phyloP scores from a whole-genome alignment of 2,113 vertebrate species.

The Mohoua ochrocephala region DNA sequence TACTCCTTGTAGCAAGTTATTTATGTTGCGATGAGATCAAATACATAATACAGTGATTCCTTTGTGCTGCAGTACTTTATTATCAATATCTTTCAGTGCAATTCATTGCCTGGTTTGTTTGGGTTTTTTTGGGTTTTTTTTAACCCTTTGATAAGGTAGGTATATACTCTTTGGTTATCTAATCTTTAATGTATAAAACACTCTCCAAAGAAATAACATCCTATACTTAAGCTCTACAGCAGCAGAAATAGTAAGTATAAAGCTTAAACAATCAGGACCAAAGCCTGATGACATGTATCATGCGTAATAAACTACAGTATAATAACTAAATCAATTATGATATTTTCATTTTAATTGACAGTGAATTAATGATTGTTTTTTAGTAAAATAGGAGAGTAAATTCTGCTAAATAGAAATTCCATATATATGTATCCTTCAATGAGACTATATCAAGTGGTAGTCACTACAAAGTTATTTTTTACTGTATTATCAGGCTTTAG shows the following conservation, averaged over 20 bases:
- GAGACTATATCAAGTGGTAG: background rate
- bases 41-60: background rate
- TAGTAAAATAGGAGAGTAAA: background rate
- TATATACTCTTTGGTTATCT: background rate
- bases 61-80: background rate
- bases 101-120: background rate
- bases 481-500: background rate
- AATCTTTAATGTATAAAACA: background rate
- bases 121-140: accelerated
- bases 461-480: background rate
- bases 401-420: background rate
- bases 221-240: background rate
- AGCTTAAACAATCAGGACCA: background rate
- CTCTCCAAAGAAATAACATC: background rate
- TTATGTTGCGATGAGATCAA: background rate
- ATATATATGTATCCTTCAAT: background rate
- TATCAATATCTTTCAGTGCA: background rate
- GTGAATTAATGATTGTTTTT: background rate
- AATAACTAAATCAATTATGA: background rate
- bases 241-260: background rate
- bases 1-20: background rate
- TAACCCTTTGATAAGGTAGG: background rate
- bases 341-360: background rate
- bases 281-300: background rate
- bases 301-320: background rate